A percentile compares a stretch with the other conserved stretches of the same genome.
phyloP scores from a whole-genome alignment of 1,140 invertebrate genomes.

The Adelges cooleyi region DNA sequence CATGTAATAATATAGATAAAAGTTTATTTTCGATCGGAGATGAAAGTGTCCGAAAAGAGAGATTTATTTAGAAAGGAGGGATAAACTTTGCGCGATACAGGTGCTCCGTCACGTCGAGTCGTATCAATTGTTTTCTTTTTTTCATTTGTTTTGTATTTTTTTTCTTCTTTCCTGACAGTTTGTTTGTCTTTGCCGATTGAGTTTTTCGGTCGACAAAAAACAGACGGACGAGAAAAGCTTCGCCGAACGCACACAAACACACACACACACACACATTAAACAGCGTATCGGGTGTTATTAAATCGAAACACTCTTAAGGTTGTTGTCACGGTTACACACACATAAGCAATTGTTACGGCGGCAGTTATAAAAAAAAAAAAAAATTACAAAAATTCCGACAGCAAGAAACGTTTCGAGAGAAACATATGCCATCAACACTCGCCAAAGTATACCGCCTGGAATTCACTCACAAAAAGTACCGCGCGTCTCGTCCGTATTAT shows the following conservation, averaged over 20 bases:
- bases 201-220: background rate
- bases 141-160: background rate
- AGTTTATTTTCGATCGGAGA: conserved; percentile 18
- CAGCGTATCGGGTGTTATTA: conserved; percentile 13
- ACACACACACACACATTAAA: no score
- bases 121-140: conserved; percentile 5
- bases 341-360: background rate
- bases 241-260: background rate
- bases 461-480: no score
- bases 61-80: conserved; percentile 23
- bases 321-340: background rate
- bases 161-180: background rate
- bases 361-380: no score
- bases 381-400: no score
- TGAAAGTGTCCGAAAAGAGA: conserved; percentile 14
- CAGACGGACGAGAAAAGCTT: background rate
- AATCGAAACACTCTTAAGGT: background rate
- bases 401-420: no score
- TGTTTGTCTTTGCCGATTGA: conserved; percentile 15
- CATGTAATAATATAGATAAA: conserved; percentile 20
- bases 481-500: no score
- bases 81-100: conserved; percentile 19
- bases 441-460: no score
- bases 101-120: conserved; percentile 23
- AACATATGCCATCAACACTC: no score